Evolutionary conservation across 2,797 vertebrate species (phyloP).

Genomic region (Cyprinodon diabolis): DNA sequence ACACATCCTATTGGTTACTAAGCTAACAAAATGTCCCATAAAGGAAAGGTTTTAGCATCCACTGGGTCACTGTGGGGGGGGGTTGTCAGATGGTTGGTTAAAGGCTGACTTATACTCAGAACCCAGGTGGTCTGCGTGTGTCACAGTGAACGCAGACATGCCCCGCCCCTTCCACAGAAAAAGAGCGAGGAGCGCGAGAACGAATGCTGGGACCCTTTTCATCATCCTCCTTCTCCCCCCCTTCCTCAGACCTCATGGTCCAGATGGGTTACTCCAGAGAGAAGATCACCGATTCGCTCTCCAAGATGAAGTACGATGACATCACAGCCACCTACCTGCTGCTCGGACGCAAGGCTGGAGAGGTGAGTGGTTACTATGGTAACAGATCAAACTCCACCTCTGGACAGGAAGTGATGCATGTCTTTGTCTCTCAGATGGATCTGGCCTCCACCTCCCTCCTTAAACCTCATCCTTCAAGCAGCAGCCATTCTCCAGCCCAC

Average conservation of each 20-base stretch:
- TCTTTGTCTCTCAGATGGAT: conserved; percentile 80
- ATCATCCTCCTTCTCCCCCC: conserved; percentile 26
- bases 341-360: conserved; percentile 84
- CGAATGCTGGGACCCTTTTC: no score
- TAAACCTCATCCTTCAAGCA: conserved; percentile 85
- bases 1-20: no score
- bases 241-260: conserved; percentile 86
- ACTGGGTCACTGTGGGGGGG: no score
- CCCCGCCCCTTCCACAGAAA: no score
- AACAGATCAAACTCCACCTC: neutral
- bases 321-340: conserved; percentile 94
- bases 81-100: no score
- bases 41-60: no score
- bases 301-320: conserved; percentile 91
- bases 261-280: conserved; percentile 89
- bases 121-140: no score
- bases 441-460: conserved; percentile 80
- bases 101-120: no score
- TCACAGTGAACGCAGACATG: no score
- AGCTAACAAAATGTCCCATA: no score
- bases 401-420: neutral
- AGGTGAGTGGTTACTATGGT: conserved; percentile 88
- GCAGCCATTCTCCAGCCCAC: conserved; percentile 86
- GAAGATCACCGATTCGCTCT: conserved; percentile 89
- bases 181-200: no score